Percentiles rank a stretch among this genome's conserved stretches.
Evolutionary conservation across 2,113 vertebrate species (phyloP).

Genomic region (Lagopus leucura): DNA sequence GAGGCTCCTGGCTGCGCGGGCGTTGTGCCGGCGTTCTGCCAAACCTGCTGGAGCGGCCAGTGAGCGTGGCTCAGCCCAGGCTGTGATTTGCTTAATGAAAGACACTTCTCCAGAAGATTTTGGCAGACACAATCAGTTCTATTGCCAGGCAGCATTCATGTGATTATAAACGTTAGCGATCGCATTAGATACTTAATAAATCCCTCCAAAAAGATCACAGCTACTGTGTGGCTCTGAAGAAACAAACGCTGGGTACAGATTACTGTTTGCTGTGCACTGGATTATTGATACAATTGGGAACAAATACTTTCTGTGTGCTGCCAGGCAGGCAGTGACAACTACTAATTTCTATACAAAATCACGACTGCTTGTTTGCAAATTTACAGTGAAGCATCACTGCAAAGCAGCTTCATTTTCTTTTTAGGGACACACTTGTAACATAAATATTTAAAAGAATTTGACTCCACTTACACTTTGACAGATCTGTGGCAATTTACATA

Average conservation of each 20-base stretch:
- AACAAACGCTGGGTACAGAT: constrained; percentile 4
- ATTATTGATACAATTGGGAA: constrained; percentile 4
- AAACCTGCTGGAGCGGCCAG: constrained; percentile 28
- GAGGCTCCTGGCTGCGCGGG: not conserved
- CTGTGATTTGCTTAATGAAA: constrained; percentile 69
- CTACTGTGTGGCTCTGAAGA: constrained; percentile 39
- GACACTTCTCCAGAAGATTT: constrained; percentile 56
- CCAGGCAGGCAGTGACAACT: constrained; percentile 20
- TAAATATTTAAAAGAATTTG: not conserved
- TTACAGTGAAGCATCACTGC: not conserved
- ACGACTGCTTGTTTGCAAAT: constrained; percentile 30
- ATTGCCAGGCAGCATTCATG: constrained; percentile 62
- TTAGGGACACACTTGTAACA: not conserved
- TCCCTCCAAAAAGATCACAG: constrained; percentile 41
- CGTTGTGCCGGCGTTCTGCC: not conserved
- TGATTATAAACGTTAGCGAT: constrained; percentile 55
- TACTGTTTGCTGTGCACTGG: not conserved
- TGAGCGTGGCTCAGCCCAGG: constrained; percentile 32
- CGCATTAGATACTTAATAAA: constrained; percentile 55
- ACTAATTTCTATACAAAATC: constrained; percentile 43
- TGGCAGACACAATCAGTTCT: constrained; percentile 14
- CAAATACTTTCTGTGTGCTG: constrained; percentile 1
- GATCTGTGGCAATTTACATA: not conserved
- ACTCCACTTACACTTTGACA: not conserved
- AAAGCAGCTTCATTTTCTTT: not conserved